A percentile compares a stretch with the other conserved stretches of the same genome.
phyloP scores from a whole-genome alignment of 2,888 invertebrate genomes.

The Stenichneumon culpator region DNA sequence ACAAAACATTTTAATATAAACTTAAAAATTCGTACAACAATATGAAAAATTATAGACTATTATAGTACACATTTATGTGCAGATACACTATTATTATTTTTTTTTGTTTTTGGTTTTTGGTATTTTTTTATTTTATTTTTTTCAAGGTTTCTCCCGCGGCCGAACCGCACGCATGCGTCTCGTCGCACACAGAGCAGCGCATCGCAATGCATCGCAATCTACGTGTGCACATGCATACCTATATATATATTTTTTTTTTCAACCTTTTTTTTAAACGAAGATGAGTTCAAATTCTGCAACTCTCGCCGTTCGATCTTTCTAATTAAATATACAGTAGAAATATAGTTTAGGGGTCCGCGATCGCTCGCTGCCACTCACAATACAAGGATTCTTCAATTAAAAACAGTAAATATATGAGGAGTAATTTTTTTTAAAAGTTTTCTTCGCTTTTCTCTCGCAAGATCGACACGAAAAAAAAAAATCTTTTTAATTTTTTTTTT shows the following conservation, averaged over 20 bases:
- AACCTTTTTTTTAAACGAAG: constrained; percentile 86
- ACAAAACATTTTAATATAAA: constrained; percentile 95
- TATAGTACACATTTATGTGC: constrained; percentile 84
- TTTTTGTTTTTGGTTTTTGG: constrained; percentile 59
- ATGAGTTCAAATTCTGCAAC: constrained; percentile 85
- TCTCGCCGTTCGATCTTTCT: constrained; percentile 87
- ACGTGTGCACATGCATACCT: constrained; percentile 52
- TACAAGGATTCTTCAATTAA: constrained; percentile 59
- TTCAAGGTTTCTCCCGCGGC: constrained; percentile 30
- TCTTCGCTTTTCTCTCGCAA: constrained; percentile 14
- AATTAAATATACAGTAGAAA: constrained; percentile 78
- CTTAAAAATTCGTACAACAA: constrained; percentile 95
- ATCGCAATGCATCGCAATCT: constrained; percentile 57
- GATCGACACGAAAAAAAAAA: constrained; percentile 9
- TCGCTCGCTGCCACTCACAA: constrained; percentile 72
- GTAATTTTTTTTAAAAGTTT: constrained; percentile 34
- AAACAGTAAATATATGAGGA: constrained; percentile 54
- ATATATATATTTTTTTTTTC: constrained; percentile 47
- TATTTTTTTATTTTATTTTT: constrained; percentile 36
- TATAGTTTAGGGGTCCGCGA: constrained; percentile 71
- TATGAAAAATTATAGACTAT: constrained; percentile 95
- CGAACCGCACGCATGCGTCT: constrained; percentile 18
- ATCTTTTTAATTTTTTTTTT: too few species aligned
- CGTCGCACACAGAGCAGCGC: constrained; percentile 44
- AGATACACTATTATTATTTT: constrained; percentile 62